A percentile compares a stretch with the other conserved stretches of the same genome.
Evolutionary conservation across 2,113 vertebrate species (phyloP).

Genomic region (Merops nubicus): DNA sequence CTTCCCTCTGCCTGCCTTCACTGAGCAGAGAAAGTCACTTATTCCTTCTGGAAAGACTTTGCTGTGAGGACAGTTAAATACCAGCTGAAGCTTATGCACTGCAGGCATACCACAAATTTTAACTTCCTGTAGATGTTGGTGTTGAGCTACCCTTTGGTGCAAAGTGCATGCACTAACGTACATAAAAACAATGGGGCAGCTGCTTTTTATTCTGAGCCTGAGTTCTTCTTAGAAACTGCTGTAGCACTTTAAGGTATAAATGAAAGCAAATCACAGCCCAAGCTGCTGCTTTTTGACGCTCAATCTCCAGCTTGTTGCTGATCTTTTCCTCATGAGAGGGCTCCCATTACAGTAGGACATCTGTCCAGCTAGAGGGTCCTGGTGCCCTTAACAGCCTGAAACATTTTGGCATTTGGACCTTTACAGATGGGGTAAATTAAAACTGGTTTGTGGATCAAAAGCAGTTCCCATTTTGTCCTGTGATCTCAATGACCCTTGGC

Average conservation of each 20-base stretch:
- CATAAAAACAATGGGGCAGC: not conserved
- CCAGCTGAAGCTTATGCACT: not conserved
- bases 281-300: not conserved
- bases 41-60: not conserved
- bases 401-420: not conserved
- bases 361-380: not conserved
- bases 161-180: not conserved
- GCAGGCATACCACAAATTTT: not conserved
- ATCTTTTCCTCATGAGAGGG: not conserved
- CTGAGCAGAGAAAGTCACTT: not conserved
- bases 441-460: not conserved
- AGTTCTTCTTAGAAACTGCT: not conserved
- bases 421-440: slow-evolving; percentile 17
- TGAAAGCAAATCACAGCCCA: not conserved
- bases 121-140: not conserved
- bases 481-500: not conserved
- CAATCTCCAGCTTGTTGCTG: not conserved
- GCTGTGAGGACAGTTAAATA: not conserved
- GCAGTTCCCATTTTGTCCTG: not conserved
- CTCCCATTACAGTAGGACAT: not conserved
- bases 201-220: not conserved
- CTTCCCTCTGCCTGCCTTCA: not conserved
- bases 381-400: not conserved
- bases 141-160: not conserved
- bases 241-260: not conserved